phyloP scores from a whole-genome alignment of 2,113 vertebrate species.

The Chinchilla lanigera region DNA sequence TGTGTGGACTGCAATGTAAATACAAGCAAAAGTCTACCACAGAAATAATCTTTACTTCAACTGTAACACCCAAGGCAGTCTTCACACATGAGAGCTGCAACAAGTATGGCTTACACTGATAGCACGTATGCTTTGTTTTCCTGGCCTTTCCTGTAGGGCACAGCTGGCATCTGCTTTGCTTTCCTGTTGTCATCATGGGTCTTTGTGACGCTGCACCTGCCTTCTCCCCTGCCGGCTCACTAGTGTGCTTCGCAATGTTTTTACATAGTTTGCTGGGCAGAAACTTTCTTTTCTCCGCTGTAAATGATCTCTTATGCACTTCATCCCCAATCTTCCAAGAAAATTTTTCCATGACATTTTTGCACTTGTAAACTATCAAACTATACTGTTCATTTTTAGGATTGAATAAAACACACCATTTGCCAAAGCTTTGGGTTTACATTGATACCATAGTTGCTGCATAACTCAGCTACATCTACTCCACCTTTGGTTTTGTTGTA shows the following conservation, averaged over 20 bases:
- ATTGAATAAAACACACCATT: not conserved
- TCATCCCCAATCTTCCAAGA: not conserved
- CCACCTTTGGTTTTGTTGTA: not conserved
- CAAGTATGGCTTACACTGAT: not conserved
- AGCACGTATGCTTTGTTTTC: not conserved
- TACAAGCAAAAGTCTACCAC: not conserved
- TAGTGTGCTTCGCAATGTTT: not conserved
- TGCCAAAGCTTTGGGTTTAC: not conserved
- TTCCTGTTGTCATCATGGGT: not conserved
- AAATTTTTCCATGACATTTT: not conserved
- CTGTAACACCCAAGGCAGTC: not conserved
- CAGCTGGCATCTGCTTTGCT: not conserved
- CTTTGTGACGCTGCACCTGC: no score
- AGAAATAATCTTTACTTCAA: not conserved
- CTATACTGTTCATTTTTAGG: not conserved
- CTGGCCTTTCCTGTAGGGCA: not conserved
- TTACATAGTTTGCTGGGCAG: not conserved
- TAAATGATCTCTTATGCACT: not conserved
- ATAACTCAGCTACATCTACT: not conserved
- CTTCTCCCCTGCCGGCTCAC: no score
- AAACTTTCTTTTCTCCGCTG: not conserved
- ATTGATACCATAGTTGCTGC: not conserved
- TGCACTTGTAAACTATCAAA: not conserved
- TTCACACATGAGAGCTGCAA: not conserved
- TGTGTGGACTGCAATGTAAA: not conserved